Base-by-base conservation (phyloP, 2,888 invertebrate genomes). In the Drosophila yooni region DNA sequence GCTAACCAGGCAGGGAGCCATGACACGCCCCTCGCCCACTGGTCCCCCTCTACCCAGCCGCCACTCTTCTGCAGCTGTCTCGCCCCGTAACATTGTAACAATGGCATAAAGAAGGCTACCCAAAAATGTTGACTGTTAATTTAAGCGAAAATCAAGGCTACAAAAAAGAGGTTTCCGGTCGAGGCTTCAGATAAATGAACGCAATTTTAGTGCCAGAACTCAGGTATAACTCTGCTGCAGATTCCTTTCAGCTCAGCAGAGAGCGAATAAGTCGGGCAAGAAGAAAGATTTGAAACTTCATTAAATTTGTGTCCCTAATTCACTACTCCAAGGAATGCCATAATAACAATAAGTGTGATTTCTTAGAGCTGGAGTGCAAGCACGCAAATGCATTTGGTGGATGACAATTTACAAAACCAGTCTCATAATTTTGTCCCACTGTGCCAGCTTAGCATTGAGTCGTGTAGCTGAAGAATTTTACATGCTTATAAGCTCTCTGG, bases 161-260 rank as follows among this genome's bases (percentile, higher is more conserved):
- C 13, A 54, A 73, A 51, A 53, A 73, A 43, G 25, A 65, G 63
- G 62, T 60, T 70, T 53, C 56, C 11, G 38, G 25, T 29, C 64
- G 57, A 36, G n/a, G 51, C 59, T 51, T 34, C 43, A 15, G 53
- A 64, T 50, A 78, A 70, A 63, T 73, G 58, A 76, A 82, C 68
- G 78, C 76, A 82, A 69, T 77, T 84, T 87, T 71, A 84, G 75
- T 73, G 77, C 56, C 53, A 36, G 25, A 51, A 27, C 62, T 54
- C 29, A 51, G 40, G 69, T 67, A 81, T 81, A 88, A 85, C 85
- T 88, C 83, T 34, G 57, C 65, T 60, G 29, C 59, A 66, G 72
- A 67, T 67, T 62, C 68, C 21, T 53, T 70, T 46, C 13, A 15
- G 7, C 13, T 21, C 46, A 15, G 46, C 1, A 21, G 21, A 13